Percentiles rank a stretch among this genome's conserved stretches.
Conservation (phyloP, 2,797 vertebrate genomes). For the Dicrostonyx torquatus region DNA sequence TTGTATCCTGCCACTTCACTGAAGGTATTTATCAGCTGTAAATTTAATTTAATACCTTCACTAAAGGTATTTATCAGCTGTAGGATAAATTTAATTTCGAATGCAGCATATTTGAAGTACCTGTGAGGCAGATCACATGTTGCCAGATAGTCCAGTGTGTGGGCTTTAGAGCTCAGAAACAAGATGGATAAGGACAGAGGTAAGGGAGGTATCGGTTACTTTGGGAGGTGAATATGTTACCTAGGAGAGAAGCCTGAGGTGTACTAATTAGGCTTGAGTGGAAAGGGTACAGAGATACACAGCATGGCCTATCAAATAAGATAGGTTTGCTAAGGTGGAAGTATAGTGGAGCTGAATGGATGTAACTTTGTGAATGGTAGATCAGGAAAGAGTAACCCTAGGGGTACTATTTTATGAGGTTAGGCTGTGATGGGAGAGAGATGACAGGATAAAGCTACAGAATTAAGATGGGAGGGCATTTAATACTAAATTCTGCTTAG, state of each 20-base stretch:
- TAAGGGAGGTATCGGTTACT: neutral
- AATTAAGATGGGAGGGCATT: neutral
- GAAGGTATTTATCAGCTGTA: no score
- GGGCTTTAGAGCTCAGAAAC: conserved; percentile 32
- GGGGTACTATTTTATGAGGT: neutral
- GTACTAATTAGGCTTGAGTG: neutral
- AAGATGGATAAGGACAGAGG: neutral
- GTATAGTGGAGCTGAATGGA: neutral
- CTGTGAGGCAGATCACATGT: neutral
- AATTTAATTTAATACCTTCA: no score
- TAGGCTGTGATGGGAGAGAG: neutral
- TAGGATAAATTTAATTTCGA: neutral
- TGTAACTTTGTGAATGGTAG: conserved; percentile 29
- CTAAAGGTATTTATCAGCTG: no score
- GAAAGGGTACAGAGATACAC: neutral
- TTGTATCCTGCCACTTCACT: no score
- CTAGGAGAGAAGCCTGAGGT: neutral
- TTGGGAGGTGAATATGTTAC: conserved; percentile 11
- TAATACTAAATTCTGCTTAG: neutral
- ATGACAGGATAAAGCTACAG: conserved; percentile 14
- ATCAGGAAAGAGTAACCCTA: neutral
- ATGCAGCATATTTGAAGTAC: neutral
- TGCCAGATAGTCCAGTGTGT: neutral
- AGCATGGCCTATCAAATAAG: neutral
- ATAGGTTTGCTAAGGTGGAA: neutral